Conservation (phyloP, 2,113 vertebrate genomes). For the Camelus bactrianus region DNA sequence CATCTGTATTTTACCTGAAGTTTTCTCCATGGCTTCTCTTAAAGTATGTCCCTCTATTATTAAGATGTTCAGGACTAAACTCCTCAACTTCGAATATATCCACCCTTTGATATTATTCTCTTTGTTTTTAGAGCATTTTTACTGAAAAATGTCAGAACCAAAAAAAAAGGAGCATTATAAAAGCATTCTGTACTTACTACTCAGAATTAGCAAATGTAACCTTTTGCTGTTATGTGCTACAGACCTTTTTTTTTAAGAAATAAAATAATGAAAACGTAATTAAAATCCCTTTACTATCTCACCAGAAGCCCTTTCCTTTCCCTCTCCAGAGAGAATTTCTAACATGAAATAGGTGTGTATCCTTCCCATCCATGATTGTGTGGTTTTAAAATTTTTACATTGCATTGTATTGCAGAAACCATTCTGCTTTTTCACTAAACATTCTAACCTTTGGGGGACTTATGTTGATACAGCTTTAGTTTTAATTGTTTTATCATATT, state of each 20-base stretch:
- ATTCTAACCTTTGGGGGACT: neutral
- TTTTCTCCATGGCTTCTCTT: constrained; percentile 1
- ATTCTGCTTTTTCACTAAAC: constrained; percentile 30
- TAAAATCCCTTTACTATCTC: constrained; percentile 30
- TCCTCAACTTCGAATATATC: constrained; percentile 15
- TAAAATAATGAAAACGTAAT: neutral
- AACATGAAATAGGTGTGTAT: neutral
- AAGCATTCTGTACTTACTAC: neutral
- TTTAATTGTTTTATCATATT: neutral
- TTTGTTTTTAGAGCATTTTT: constrained; percentile 3
- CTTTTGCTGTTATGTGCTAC: neutral
- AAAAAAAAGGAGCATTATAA: neutral
- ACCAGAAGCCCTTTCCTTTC: constrained; percentile 15
- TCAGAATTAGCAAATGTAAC: constrained; percentile 13
- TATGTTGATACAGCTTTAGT: neutral
- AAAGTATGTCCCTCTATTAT: neutral
- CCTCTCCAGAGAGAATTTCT: neutral
- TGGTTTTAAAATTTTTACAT: constrained; percentile 41
- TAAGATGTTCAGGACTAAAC: neutral
- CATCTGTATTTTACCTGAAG: neutral
- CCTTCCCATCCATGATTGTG: neutral
- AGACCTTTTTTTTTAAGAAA: constrained; percentile 1
- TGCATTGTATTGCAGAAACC: neutral
- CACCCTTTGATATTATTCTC: neutral
- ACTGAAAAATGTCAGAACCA: constrained; percentile 12